phyloP scores from a whole-genome alignment of 2,888 invertebrate species.

The Eurois occulta region DNA sequence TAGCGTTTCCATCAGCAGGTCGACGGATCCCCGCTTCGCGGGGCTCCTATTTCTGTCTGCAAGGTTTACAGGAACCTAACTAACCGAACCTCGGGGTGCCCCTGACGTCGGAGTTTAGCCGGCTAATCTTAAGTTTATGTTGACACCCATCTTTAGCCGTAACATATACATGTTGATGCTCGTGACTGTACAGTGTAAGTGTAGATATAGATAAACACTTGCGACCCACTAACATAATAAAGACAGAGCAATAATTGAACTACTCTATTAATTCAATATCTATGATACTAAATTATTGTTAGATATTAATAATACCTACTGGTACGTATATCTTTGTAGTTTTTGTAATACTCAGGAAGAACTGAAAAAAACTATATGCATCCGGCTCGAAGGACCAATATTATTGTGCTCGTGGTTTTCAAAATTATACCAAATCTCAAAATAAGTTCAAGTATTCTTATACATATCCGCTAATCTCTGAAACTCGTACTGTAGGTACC shows the following conservation, averaged over 20 bases:
- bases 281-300: not conserved
- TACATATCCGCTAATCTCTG: not conserved
- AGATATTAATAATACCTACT: not conserved
- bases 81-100: too few relatives aligned
- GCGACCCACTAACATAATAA: conserved; percentile 41
- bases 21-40: too few relatives aligned
- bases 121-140: too few relatives aligned
- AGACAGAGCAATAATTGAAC: conserved; percentile 27
- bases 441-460: not conserved
- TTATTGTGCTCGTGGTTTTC: not conserved
- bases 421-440: not conserved
- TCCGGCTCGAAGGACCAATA: conserved; percentile 1
- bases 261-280: conserved; percentile 11
- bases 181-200: too few relatives aligned
- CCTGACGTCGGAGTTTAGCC: too few relatives aligned
- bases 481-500: not conserved
- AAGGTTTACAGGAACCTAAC: too few relatives aligned
- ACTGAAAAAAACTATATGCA: not conserved
- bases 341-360: not conserved
- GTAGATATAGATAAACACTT: conserved; percentile 23
- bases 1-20: too few relatives aligned
- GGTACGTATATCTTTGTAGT: too few relatives aligned
- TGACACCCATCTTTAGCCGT: too few relatives aligned
- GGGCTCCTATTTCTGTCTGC: too few relatives aligned
- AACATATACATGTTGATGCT: too few relatives aligned